Evolutionary conservation across 2,113 vertebrate genomes (phyloP).

Genomic region (Maccullochella peelii): DNA sequence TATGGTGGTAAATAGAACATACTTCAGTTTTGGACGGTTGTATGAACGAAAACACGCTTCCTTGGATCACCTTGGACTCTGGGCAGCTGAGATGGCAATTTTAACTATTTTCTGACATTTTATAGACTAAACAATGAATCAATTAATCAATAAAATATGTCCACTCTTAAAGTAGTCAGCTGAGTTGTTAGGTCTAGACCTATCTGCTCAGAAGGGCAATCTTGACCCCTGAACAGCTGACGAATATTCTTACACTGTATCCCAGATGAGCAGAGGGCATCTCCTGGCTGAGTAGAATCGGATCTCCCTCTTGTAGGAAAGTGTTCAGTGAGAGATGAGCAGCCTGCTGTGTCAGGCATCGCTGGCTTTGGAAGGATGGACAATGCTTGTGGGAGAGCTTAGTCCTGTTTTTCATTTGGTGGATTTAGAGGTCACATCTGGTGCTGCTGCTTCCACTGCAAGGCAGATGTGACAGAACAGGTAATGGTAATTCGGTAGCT

Average conservation of each 20-base stretch:
- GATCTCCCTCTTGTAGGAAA: constrained; percentile 36
- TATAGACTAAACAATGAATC: not conserved
- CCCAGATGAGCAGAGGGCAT: constrained; percentile 39
- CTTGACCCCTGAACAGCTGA: constrained; percentile 38
- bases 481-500: constrained; percentile 46
- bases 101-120: not conserved
- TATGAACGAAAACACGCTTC: not conserved
- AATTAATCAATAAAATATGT: not conserved
- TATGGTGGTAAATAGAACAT: not conserved
- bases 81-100: not conserved
- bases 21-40: not conserved
- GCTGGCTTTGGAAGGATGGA: constrained; percentile 70
- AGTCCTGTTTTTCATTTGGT: constrained; percentile 73
- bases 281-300: constrained; percentile 50
- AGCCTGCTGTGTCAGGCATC: constrained; percentile 70
- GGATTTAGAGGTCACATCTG: constrained; percentile 79
- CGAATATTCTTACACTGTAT: constrained; percentile 40
- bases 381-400: constrained; percentile 73
- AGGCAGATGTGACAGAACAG: constrained; percentile 62
- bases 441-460: constrained; percentile 50
- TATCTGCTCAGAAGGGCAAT: constrained; percentile 26
- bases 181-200: constrained; percentile 4
- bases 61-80: not conserved
- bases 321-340: constrained; percentile 65
- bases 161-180: constrained; percentile 21